Conservation (phyloP, 2,888 invertebrate species). For the Dioctria linearis region DNA sequence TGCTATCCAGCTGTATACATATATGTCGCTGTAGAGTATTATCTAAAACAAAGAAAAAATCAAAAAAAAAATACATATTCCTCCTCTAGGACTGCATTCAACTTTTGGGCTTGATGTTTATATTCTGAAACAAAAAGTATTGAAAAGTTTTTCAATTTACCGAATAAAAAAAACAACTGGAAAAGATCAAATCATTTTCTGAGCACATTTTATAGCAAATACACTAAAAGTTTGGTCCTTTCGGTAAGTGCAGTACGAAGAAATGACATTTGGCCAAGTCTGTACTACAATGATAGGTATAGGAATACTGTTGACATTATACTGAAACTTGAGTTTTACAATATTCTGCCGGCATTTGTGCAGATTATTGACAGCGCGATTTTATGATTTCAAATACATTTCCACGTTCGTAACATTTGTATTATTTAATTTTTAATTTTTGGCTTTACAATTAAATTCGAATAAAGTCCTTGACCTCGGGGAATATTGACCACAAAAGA, state of each 20-base stretch:
- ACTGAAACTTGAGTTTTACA: constrained; percentile 52
- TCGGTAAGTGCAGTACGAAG: neutral
- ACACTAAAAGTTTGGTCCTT: constrained; percentile 40
- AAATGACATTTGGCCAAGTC: constrained; percentile 6
- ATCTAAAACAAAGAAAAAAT: neutral
- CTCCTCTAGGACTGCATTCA: constrained; percentile 46
- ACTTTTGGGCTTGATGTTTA: constrained; percentile 57
- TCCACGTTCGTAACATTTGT: neutral
- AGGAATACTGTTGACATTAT: constrained; percentile 52
- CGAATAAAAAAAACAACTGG: constrained; percentile 55
- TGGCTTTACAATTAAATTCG: too few species aligned
- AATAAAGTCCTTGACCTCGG: too few species aligned
- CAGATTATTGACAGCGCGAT: neutral
- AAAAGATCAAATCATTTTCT: constrained; percentile 42
- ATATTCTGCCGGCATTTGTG: constrained; percentile 33
- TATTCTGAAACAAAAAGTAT: constrained; percentile 58
- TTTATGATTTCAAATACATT: constrained; percentile 8
- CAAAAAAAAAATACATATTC: neutral
- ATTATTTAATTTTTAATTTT: too few species aligned
- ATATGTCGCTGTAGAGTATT: constrained; percentile 1
- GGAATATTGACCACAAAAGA: too few species aligned
- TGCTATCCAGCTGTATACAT: neutral
- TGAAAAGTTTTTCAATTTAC: constrained; percentile 58
- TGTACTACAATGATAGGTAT: constrained; percentile 26
- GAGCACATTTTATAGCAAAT: constrained; percentile 48